Percentiles rank a stretch among this genome's conserved stretches.
Conservation (phyloP, 2,888 invertebrate genomes). For the Linnaemya vulpina region DNA sequence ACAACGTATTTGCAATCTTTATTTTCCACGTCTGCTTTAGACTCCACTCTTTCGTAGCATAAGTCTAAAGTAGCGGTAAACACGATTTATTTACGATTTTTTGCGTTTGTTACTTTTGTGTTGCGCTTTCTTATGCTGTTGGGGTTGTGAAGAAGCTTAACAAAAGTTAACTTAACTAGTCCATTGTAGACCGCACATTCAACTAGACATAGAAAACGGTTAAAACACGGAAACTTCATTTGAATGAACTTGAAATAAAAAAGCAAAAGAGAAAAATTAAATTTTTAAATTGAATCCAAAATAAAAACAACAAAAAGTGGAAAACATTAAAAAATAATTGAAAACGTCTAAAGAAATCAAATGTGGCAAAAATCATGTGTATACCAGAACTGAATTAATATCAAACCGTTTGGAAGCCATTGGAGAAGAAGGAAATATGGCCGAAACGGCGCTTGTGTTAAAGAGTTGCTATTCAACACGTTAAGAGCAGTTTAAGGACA, state of each 20-base stretch:
- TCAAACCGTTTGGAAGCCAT: constrained; percentile 57
- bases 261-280: constrained; percentile 3
- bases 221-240: constrained; percentile 49
- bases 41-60: constrained; percentile 37
- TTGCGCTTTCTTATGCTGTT: constrained; percentile 54
- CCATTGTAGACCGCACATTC: constrained; percentile 64
- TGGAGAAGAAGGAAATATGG: constrained; percentile 43
- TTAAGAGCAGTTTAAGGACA: constrained; percentile 12
- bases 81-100: constrained; percentile 63
- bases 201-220: constrained; percentile 63
- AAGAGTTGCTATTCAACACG: constrained; percentile 10
- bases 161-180: constrained; percentile 62
- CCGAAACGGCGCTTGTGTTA: constrained; percentile 6
- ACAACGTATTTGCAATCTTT: background rate
- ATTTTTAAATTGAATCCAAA: constrained; percentile 37
- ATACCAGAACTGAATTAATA: background rate
- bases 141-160: constrained; percentile 70
- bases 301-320: background rate
- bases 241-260: constrained; percentile 58
- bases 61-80: constrained; percentile 68
- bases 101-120: constrained; percentile 46
- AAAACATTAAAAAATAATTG: constrained; percentile 38
- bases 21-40: constrained; percentile 14
- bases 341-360: constrained; percentile 6
- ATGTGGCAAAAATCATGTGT: constrained; percentile 27